Evolutionary conservation across 2,888 invertebrate species (phyloP), one percentile per base, ranked within the genome.

Genomic region (Mechanitis mazaeus): DNA sequence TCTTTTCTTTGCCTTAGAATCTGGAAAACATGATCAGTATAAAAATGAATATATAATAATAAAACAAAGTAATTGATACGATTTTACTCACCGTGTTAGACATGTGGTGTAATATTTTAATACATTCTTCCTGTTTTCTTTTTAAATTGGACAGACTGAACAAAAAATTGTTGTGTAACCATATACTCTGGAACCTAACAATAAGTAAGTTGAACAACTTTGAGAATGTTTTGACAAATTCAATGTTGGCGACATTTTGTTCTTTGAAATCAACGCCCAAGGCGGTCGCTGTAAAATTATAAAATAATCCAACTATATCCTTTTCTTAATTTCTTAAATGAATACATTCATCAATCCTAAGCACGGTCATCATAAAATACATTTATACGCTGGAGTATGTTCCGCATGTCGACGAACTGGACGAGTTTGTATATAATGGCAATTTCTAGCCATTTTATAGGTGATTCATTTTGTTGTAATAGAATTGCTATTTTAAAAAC

Each of bases 221-320:
- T 46, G 84, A 84, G 0, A 81, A 74, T 0, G 85, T 86, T 4
- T 78, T 75, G 47, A 84, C 79, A 62, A 85, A 87, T 45, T 79
- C 72, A 42, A 72, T 80, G 66, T 83, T 84, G 0, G 85, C 69
- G 2, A 80, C 72, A 0, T 75, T 72, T 60, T 80, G 74, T 59
- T 85, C 83, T 2, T 76, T 76, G 59, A 83, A 81, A 61, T 83
- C 81, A 3, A 84, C 81, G 3, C 87, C 85, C 20, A 86, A 63
- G 0, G 83, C 84, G 11, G 86, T 86, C 63, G 84, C 87, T 87
- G 72, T 1, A 72, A 71, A 11, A 20, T 20, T 20, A 20, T 20
- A 20, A 20, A 20, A 20, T 20, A 20, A 20, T 20, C 20, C 20
- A 20, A 20, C 20, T 20, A 20, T 20, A 20, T 20, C 20, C 20